Conservation (phyloP, 2,113 vertebrate genomes). For the Melierax canorus region DNA sequence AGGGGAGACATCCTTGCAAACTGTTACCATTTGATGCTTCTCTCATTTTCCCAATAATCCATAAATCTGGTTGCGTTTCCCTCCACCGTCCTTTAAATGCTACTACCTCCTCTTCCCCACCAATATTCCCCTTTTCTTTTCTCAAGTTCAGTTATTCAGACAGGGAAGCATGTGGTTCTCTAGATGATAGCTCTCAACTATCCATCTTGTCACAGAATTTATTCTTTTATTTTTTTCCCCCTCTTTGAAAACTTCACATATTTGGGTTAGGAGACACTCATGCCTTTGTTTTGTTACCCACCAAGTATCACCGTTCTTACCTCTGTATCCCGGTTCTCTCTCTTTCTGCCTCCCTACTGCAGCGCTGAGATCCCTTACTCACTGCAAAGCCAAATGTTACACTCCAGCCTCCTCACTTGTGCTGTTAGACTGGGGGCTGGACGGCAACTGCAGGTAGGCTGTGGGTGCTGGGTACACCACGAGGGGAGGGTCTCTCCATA, state of each 20-base stretch:
- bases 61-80: not conserved
- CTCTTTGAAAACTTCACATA: not conserved
- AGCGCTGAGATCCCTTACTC: not conserved
- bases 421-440: not conserved
- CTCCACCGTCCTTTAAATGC: not conserved
- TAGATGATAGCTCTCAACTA: not conserved
- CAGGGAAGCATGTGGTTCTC: not conserved
- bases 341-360: not conserved
- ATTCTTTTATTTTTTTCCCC: accelerated
- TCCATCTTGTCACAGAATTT: not conserved
- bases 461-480: not conserved
- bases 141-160: not conserved
- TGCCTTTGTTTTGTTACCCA: not conserved
- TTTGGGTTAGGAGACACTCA: not conserved
- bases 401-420: not conserved
- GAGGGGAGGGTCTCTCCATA: not conserved
- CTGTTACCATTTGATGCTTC: slow-evolving; percentile 9
- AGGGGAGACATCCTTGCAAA: slow-evolving; percentile 22
- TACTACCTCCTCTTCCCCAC: not conserved
- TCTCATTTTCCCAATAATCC: slow-evolving; percentile 41
- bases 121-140: not conserved
- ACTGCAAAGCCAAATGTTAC: not conserved
- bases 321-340: not conserved
- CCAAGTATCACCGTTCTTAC: not conserved
- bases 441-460: not conserved